phyloP scores from a whole-genome alignment of 2,113 vertebrate species.

The Plectropomus leopardus region DNA sequence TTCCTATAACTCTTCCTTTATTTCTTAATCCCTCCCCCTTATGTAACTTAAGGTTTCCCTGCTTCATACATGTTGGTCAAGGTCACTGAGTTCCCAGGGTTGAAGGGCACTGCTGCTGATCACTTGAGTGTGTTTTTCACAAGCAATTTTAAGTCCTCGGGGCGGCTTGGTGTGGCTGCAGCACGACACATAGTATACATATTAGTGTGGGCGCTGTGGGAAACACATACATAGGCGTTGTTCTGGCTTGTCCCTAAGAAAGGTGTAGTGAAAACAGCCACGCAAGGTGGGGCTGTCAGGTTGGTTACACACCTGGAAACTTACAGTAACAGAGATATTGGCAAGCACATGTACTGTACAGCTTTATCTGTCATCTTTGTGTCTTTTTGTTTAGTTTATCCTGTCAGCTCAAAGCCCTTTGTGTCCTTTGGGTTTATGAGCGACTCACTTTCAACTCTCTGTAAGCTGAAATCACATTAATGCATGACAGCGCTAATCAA shows the following conservation, averaged over 20 bases:
- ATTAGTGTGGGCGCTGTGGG: slow-evolving; percentile 50
- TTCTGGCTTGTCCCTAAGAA: slow-evolving; percentile 66
- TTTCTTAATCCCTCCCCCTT: neutral
- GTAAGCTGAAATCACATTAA: slow-evolving; percentile 12
- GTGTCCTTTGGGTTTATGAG: neutral
- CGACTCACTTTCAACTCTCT: neutral
- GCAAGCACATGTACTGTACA: neutral
- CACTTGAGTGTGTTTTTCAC: slow-evolving; percentile 31
- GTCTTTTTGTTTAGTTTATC: slow-evolving; percentile 8
- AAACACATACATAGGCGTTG: slow-evolving; percentile 68
- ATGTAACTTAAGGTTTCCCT: neutral
- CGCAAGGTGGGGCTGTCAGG: slow-evolving; percentile 22
- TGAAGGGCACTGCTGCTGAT: slow-evolving; percentile 33
- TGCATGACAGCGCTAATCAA: slow-evolving; percentile 32
- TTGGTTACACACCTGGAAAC: slow-evolving; percentile 41
- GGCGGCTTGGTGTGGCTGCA: slow-evolving; percentile 43
- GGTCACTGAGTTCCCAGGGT: slow-evolving; percentile 31
- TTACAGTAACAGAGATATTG: slow-evolving; percentile 26
- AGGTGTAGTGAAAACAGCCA: slow-evolving; percentile 28
- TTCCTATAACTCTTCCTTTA: neutral
- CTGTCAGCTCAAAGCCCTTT: slow-evolving; percentile 4
- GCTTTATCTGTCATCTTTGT: neutral
- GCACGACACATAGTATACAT: slow-evolving; percentile 43
- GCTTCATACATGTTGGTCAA: neutral
- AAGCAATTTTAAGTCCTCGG: slow-evolving; percentile 15